phyloP scores from a whole-genome alignment of 2,797 vertebrate genomes.

The Onychomys leucogaster region DNA sequence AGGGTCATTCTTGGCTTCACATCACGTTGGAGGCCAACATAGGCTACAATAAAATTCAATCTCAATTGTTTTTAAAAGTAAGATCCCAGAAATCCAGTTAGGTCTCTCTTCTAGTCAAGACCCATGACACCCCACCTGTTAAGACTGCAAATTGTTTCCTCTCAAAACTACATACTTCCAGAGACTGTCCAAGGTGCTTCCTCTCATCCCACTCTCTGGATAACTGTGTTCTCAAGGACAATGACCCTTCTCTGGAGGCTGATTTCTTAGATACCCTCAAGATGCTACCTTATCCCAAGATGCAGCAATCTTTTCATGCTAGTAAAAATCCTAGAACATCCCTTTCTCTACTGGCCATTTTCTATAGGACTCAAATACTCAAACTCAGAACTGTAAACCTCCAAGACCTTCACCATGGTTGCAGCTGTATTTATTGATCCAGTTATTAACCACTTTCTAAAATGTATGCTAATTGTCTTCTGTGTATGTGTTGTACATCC shows the following conservation, averaged over 20 bases:
- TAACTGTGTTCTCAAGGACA: neutral
- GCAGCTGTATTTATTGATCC: slow-evolving; percentile 1
- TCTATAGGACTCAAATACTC: slow-evolving; percentile 19
- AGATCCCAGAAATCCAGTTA: slow-evolving; percentile 27
- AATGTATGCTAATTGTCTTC: neutral
- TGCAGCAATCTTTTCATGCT: neutral
- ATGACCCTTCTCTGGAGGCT: neutral
- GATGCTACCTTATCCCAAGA: neutral
- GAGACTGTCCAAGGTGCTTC: neutral
- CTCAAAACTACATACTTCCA: slow-evolving; percentile 36
- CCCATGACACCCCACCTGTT: neutral
- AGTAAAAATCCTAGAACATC: neutral
- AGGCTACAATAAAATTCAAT: neutral
- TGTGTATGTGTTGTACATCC: neutral
- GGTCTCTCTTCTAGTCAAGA: neutral
- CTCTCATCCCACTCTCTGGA: neutral
- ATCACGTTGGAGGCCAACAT: neutral
- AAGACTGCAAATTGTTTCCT: slow-evolving; percentile 41
- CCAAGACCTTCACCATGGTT: neutral
- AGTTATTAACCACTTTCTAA: slow-evolving; percentile 40
- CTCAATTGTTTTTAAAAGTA: neutral
- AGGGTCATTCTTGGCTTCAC: neutral
- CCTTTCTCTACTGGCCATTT: neutral
- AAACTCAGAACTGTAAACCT: slow-evolving; percentile 30
- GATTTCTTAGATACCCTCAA: neutral